A percentile compares a stretch with the other conserved stretches of the same genome.
phyloP scores from a whole-genome alignment of 2,113 vertebrate genomes.

The Mesitornis unicolor region DNA sequence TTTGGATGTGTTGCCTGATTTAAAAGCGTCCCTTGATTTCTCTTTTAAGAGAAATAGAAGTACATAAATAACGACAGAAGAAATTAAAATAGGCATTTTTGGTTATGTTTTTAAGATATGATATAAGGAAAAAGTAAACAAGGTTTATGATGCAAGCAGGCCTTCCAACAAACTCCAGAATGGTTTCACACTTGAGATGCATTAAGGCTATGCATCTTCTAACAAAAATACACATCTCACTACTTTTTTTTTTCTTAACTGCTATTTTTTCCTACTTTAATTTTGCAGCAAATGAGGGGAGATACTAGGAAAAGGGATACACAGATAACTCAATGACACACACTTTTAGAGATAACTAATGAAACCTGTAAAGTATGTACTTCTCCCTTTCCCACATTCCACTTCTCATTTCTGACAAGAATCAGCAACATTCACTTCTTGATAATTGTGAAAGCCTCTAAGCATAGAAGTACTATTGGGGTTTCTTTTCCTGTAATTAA shows the following conservation, averaged over 20 bases:
- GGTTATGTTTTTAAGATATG: not conserved
- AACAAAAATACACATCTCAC: not conserved
- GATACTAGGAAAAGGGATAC: not conserved
- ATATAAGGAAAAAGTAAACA: not conserved
- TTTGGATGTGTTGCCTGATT: not conserved
- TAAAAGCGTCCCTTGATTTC: not conserved
- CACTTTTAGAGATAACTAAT: not conserved
- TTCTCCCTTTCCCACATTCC: not conserved
- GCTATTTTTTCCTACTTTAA: not conserved
- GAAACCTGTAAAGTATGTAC: not conserved
- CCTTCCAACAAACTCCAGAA: not conserved
- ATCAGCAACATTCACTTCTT: conserved; percentile 37
- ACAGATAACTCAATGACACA: not conserved
- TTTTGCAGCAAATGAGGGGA: not conserved
- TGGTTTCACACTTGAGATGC: not conserved
- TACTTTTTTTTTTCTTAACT: not conserved
- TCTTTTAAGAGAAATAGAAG: not conserved
- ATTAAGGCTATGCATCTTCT: not conserved
- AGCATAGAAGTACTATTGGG: conserved; percentile 26
- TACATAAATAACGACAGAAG: not conserved
- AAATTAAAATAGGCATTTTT: not conserved
- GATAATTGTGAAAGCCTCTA: conserved; percentile 60
- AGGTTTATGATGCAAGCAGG: not conserved
- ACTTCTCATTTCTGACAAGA: conserved; percentile 40
- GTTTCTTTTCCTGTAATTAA: conserved; percentile 73